A percentile compares a stretch with the other conserved stretches of the same genome.
Conservation (phyloP, 2,113 vertebrate genomes). For the Paramisgurnus dabryanus region DNA sequence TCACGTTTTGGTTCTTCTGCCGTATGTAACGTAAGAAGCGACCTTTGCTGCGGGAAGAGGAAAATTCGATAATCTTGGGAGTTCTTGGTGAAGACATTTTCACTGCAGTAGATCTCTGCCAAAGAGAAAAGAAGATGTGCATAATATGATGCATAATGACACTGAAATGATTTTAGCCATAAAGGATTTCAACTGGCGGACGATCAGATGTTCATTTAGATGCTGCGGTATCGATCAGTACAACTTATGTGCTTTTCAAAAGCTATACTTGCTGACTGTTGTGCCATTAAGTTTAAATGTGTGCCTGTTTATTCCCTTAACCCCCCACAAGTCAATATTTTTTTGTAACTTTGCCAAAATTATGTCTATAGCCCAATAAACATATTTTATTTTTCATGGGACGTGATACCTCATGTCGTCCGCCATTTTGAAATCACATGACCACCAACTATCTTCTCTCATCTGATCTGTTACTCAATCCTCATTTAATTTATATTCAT, state of each 20-base stretch:
- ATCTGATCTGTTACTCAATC: too few relatives aligned
- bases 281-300: background rate
- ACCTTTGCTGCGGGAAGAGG: constrained; percentile 37
- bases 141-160: background rate
- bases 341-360: too few relatives aligned
- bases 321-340: too few relatives aligned
- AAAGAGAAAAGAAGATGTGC: background rate
- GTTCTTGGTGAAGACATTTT: constrained; percentile 36
- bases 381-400: too few relatives aligned
- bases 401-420: too few relatives aligned
- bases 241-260: background rate
- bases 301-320: background rate
- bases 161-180: background rate
- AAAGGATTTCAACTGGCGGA: background rate
- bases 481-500: too few relatives aligned
- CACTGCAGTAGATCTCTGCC: background rate
- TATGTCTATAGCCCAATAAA: too few relatives aligned
- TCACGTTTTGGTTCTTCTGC: constrained; percentile 44
- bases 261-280: constrained; percentile 1
- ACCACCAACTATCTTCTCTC: too few relatives aligned
- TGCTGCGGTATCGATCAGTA: constrained; percentile 16
- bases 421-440: too few relatives aligned
- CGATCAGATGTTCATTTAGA: background rate
- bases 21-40: constrained; percentile 48
- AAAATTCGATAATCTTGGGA: constrained; percentile 54